Conservation (phyloP, 2,113 vertebrate genomes). For the sheep (Ovis aries) region DNA sequence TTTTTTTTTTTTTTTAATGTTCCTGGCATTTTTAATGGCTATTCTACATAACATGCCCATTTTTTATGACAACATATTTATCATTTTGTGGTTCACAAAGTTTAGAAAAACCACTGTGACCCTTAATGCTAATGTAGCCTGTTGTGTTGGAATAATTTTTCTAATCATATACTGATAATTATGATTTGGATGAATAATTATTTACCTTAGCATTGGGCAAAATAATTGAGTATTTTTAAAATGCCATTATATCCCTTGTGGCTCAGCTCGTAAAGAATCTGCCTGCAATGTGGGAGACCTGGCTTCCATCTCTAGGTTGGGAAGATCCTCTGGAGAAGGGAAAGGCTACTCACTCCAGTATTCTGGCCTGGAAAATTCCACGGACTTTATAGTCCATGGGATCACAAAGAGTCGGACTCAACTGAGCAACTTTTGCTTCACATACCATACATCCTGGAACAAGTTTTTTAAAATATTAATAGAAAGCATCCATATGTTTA, state of each 20-base stretch:
- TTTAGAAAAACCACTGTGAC: neutral
- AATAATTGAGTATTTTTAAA: neutral
- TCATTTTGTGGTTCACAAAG: neutral
- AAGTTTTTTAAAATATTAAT: neutral
- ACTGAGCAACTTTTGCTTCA: neutral
- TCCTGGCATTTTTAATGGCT: neutral
- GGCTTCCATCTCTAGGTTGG: neutral
- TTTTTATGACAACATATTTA: neutral
- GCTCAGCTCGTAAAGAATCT: neutral
- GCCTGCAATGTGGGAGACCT: neutral
- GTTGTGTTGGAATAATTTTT: neutral
- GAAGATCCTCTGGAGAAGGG: neutral
- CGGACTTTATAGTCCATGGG: neutral
- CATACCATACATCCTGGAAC: neutral
- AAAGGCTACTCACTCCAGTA: neutral
- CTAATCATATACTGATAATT: neutral
- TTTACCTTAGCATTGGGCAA: neutral
- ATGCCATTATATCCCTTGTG: neutral
- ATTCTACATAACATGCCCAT: neutral
- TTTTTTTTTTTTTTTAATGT: neutral
- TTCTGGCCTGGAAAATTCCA: neutral
- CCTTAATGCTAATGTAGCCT: neutral
- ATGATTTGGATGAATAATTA: neutral
- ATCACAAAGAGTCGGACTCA: neutral
- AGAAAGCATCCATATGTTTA: neutral